phyloP scores from a whole-genome alignment of 1,140 invertebrate species.

The Adoxophyes honmai region DNA sequence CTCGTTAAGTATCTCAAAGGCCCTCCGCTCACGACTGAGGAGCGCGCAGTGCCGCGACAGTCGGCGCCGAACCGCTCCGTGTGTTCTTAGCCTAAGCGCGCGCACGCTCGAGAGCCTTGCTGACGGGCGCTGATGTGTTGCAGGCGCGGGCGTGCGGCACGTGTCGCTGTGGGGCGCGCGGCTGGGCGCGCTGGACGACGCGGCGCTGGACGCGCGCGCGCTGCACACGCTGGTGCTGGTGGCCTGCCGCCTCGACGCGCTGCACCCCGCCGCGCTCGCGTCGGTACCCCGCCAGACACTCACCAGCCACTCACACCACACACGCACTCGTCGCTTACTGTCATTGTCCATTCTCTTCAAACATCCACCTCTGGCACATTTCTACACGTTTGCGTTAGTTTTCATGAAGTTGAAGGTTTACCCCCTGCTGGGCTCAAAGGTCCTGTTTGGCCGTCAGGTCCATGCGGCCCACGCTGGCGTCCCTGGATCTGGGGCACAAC shows the following conservation, averaged over 20 bases:
- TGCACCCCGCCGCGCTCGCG: constrained; percentile 36
- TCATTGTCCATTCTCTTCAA: no score
- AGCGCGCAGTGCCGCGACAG: not conserved
- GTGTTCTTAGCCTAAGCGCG: no score
- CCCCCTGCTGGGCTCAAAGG: no score
- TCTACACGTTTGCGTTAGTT: no score
- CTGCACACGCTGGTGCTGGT: constrained; percentile 47
- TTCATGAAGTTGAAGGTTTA: no score
- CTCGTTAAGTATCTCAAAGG: no score
- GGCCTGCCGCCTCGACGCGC: constrained; percentile 36
- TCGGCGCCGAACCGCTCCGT: no score
- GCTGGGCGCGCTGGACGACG: constrained; percentile 41
- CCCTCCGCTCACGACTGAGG: no score
- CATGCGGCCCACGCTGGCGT: constrained; percentile 78
- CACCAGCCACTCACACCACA: no score
- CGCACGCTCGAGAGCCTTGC: no score
- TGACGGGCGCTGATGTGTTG: not conserved
- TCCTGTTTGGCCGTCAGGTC: constrained; percentile 63
- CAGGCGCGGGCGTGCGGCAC: constrained; percentile 37
- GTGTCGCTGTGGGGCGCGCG: constrained; percentile 45
- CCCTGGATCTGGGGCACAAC: constrained; percentile 84
- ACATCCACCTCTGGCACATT: no score
- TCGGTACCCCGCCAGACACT: constrained; percentile 23
- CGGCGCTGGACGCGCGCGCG: constrained; percentile 45
- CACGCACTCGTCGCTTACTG: no score